A percentile compares a stretch with the other conserved stretches of the same genome.
These are phyloP conservation scores for Drosophila melanosoma DNA, from an alignment of 2,888 invertebrate species.

Conservation along the genomic window DNA sequence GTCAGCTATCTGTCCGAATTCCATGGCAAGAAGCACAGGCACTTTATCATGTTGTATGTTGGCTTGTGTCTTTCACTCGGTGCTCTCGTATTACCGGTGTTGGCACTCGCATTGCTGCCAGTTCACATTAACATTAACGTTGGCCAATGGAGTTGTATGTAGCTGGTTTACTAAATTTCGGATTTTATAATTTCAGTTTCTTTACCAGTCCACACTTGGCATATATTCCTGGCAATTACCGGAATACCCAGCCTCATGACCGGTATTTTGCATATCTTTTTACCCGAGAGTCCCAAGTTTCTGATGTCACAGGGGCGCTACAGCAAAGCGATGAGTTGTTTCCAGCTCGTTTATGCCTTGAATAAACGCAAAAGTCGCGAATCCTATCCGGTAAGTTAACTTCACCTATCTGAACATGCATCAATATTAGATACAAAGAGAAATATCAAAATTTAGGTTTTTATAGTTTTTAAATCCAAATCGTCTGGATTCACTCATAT, in stretches of 20 bases:
- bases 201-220: constrained; percentile 71
- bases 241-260: constrained; percentile 66
- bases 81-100: constrained; percentile 87
- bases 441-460: not conserved
- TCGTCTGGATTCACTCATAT: not conserved
- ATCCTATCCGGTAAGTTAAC: constrained; percentile 87
- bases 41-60: constrained; percentile 88
- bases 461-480: no score
- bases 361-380: constrained; percentile 88
- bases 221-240: constrained; percentile 68
- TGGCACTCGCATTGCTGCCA: constrained; percentile 90
- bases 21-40: constrained; percentile 88
- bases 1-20: constrained; percentile 90
- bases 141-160: constrained; percentile 56
- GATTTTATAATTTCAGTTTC: not conserved
- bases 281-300: constrained; percentile 83
- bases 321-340: constrained; percentile 64
- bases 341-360: constrained; percentile 87
- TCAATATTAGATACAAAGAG: not conserved
- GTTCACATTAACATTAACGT: constrained; percentile 70
- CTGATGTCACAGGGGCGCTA: constrained; percentile 80
- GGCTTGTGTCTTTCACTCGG: constrained; percentile 89
- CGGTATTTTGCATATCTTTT: constrained; percentile 61
- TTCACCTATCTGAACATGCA: not conserved
- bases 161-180: constrained; percentile 5